Conservation (phyloP, 2,113 vertebrate species). For the Coturnix japonica region DNA sequence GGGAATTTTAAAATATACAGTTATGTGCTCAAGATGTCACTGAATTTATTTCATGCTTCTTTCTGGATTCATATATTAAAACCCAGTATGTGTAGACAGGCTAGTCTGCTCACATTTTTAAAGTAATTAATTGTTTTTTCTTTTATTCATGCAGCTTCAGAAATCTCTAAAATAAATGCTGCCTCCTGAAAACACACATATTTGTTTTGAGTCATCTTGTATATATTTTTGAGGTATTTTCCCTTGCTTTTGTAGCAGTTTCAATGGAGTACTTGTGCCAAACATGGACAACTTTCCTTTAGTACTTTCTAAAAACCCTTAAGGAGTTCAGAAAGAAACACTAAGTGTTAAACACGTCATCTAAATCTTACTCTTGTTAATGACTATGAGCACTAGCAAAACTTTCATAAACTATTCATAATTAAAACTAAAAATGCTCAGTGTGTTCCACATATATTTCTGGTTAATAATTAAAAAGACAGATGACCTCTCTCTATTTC, state of each 20-base stretch:
- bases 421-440: neutral
- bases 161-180: neutral
- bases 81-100: neutral
- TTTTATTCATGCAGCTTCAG: neutral
- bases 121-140: neutral
- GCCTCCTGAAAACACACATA: neutral
- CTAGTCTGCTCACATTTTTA: neutral
- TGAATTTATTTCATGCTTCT: constrained; percentile 8
- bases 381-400: neutral
- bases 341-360: neutral
- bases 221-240: neutral
- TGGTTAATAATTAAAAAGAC: neutral
- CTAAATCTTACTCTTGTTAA: neutral
- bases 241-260: neutral
- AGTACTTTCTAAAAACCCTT: constrained; percentile 41
- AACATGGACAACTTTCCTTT: constrained; percentile 11
- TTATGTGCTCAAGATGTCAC: neutral
- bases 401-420: neutral
- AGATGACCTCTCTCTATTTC: neutral
- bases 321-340: constrained; percentile 32
- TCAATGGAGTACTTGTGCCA: neutral
- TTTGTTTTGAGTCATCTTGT: neutral
- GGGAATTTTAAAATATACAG: neutral
- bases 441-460: neutral
- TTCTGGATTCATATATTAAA: constrained; percentile 8